A percentile compares a stretch with the other conserved stretches of the same genome.
phyloP scores from a whole-genome alignment of 2,113 vertebrate species.

The Hemiscyllium ocellatum region DNA sequence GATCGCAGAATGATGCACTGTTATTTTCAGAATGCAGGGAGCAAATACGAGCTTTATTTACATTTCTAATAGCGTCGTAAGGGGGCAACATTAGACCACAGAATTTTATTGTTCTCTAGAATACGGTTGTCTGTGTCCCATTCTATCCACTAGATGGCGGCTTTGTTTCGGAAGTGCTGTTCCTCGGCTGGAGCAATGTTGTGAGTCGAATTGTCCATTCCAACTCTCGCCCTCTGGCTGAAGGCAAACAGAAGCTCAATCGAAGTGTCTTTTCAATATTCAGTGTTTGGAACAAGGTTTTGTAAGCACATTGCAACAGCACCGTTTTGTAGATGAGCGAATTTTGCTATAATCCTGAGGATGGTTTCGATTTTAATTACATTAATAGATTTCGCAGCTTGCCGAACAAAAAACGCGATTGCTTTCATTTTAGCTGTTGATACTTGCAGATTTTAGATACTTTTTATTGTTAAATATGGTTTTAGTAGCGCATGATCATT shows the following conservation, averaged over 20 bases:
- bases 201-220: slow-evolving; percentile 6
- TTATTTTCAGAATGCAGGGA: not conserved
- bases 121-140: not conserved
- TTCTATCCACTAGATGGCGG: slow-evolving; percentile 37
- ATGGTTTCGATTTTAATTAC: not conserved
- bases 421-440: not conserved
- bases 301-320: not conserved
- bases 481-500: slow-evolving; percentile 42
- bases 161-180: not conserved
- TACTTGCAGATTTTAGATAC: not conserved
- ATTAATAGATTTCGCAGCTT: not conserved
- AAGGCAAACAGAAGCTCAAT: slow-evolving; percentile 2
- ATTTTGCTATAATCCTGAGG: not conserved
- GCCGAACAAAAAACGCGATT: not conserved
- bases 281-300: not conserved
- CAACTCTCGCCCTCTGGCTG: slow-evolving; percentile 3
- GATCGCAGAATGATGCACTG: not conserved
- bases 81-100: slow-evolving; percentile 47
- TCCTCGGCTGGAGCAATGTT: not conserved
- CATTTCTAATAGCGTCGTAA: slow-evolving; percentile 39
- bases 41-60: no score
- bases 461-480: slow-evolving; percentile 41
- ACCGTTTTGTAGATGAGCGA: not conserved
- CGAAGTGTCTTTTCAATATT: not conserved
- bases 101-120: not conserved